A percentile compares a stretch with the other conserved stretches of the same genome.
Evolutionary conservation across 1,140 invertebrate genomes (phyloP).

Genomic region (Drosophila tsacasi): DNA sequence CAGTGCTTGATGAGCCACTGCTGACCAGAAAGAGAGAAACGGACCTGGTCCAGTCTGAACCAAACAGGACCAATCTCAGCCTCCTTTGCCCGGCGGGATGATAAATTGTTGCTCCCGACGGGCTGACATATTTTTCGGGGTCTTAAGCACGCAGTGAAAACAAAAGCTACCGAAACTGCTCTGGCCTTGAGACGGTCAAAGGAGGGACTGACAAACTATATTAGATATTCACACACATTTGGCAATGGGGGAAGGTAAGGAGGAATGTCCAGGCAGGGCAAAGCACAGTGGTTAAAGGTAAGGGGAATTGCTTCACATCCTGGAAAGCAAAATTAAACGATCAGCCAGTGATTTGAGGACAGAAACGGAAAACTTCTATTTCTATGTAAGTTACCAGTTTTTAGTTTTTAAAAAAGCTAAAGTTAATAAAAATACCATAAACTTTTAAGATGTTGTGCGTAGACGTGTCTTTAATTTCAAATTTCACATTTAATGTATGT

Average conservation of each 20-base stretch:
- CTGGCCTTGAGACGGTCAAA: slow-evolving; percentile 61
- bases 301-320: not conserved
- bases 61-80: slow-evolving; percentile 25
- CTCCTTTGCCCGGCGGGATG: slow-evolving; percentile 24
- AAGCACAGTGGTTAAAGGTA: not conserved
- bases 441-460: no score
- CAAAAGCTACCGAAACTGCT: slow-evolving; percentile 35
- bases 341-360: not conserved
- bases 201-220: slow-evolving; percentile 38
- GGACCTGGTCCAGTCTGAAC: slow-evolving; percentile 11
- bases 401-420: not conserved
- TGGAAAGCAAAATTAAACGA: not conserved
- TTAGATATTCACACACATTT: slow-evolving; percentile 21
- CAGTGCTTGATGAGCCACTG: slow-evolving; percentile 56
- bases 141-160: slow-evolving; percentile 51
- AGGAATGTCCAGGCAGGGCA: not conserved
- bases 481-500: not conserved
- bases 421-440: no score
- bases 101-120: slow-evolving; percentile 58
- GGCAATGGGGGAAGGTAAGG: not conserved
- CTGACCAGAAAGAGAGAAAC: slow-evolving; percentile 44
- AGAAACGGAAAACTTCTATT: not conserved
- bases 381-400: no score
- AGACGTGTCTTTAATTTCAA: no score
- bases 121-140: slow-evolving; percentile 61